These are phyloP conservation scores for Sinocyclocheilus maitianheensis DNA, from an alignment of 2,113 vertebrate species.

Conservation along the genomic window DNA sequence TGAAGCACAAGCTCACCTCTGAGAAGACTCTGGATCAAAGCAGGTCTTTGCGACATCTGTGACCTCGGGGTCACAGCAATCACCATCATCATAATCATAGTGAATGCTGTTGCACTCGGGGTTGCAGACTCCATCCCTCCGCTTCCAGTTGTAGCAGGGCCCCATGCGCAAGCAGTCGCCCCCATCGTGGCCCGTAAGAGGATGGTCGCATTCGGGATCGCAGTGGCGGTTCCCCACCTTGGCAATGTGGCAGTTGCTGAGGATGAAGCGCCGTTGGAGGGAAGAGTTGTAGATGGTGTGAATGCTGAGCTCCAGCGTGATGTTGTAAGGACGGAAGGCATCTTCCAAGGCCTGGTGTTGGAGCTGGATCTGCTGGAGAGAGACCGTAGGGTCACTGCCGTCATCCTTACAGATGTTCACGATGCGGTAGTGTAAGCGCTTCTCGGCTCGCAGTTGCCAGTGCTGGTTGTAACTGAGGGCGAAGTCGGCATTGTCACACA, in stretches of 20 bases:
- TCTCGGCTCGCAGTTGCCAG: slow-evolving; percentile 82
- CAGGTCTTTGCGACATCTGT: slow-evolving; percentile 86
- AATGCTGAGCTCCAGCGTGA: slow-evolving; percentile 85
- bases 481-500: slow-evolving; percentile 88
- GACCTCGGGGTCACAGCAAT: slow-evolving; percentile 87
- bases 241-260: slow-evolving; percentile 89
- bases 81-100: slow-evolving; percentile 93
- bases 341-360: slow-evolving; percentile 82
- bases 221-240: slow-evolving; percentile 94
- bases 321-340: slow-evolving; percentile 90
- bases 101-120: slow-evolving; percentile 91
- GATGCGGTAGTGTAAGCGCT: slow-evolving; percentile 84
- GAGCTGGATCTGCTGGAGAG: slow-evolving; percentile 77
- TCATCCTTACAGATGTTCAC: slow-evolving; percentile 84
- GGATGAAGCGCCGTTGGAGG: slow-evolving; percentile 79
- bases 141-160: slow-evolving; percentile 90
- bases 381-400: slow-evolving; percentile 81
- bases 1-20: slow-evolving; percentile 78
- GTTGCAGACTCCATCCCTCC: slow-evolving; percentile 87
- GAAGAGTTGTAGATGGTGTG: slow-evolving; percentile 82
- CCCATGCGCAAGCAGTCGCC: slow-evolving; percentile 87
- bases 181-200: slow-evolving; percentile 88
- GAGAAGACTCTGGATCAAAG: slow-evolving; percentile 91
- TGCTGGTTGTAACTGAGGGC: slow-evolving; percentile 85
- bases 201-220: slow-evolving; percentile 91